phyloP scores from a whole-genome alignment of 2,113 vertebrate genomes.

The Setophaga petechia region DNA sequence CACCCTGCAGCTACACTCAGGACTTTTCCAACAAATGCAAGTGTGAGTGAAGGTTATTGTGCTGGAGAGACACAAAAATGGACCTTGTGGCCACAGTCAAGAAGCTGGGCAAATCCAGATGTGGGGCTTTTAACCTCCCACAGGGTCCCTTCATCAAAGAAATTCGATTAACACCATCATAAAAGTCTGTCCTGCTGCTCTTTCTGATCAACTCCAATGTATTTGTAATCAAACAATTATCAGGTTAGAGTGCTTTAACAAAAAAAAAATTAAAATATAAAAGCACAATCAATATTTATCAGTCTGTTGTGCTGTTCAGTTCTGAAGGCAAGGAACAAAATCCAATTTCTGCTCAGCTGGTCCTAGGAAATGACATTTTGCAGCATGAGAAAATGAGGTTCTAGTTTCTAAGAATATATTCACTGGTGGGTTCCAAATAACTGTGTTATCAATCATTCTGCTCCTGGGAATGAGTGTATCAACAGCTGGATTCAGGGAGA shows the following conservation, averaged over 20 bases:
- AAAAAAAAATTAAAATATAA: neutral
- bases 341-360: neutral
- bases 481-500: conserved; percentile 19
- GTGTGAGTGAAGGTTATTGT: conserved; percentile 31
- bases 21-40: conserved; percentile 16
- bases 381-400: conserved; percentile 31
- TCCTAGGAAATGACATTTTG: conserved; percentile 15
- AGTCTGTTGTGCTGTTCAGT: neutral
- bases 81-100: neutral
- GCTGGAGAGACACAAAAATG: neutral
- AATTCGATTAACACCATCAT: neutral
- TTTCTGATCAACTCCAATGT: neutral
- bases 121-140: neutral
- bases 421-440: conserved; percentile 6
- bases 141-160: neutral
- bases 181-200: neutral
- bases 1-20: conserved; percentile 34
- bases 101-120: neutral
- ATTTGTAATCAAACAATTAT: neutral
- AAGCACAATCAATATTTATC: conserved; percentile 15
- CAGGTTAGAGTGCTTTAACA: neutral
- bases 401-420: conserved; percentile 41
- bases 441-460: conserved; percentile 39
- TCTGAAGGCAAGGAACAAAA: conserved; percentile 19
- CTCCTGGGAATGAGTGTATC: neutral